phyloP scores from a whole-genome alignment of 2,888 invertebrate species.

The Furcula furcula region DNA sequence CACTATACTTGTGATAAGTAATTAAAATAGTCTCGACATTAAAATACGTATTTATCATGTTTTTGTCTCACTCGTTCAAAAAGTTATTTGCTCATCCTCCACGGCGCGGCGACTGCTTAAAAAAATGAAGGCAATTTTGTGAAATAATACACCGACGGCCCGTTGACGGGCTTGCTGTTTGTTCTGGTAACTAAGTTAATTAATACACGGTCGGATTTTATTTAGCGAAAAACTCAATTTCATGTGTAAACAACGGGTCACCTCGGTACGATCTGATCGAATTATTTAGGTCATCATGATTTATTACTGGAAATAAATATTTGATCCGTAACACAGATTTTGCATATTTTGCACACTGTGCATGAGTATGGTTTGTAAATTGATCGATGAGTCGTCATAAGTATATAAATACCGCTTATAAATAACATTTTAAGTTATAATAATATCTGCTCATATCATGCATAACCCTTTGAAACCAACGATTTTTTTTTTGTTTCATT shows the following conservation, averaged over 20 bases:
- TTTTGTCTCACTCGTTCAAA: slow-evolving; percentile 18
- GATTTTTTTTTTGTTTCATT: too few relatives aligned
- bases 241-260: slow-evolving; percentile 43
- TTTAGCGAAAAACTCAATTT: slow-evolving; percentile 59
- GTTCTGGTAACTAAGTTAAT: slow-evolving; percentile 54
- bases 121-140: slow-evolving; percentile 39
- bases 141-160: slow-evolving; percentile 39
- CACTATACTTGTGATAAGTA: too few relatives aligned
- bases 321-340: neutral
- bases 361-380: too few relatives aligned
- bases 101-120: slow-evolving; percentile 19
- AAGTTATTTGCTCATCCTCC: slow-evolving; percentile 20
- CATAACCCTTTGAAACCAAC: too few relatives aligned
- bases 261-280: slow-evolving; percentile 30
- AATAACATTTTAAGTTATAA: too few relatives aligned
- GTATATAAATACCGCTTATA: too few relatives aligned
- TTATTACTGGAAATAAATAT: slow-evolving; percentile 15
- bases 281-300: slow-evolving; percentile 35
- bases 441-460: too few relatives aligned
- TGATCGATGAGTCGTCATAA: too few relatives aligned
- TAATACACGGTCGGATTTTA: slow-evolving; percentile 54
- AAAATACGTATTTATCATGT: slow-evolving; percentile 17
- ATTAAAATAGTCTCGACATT: neutral
- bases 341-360: too few relatives aligned
- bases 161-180: slow-evolving; percentile 41